Evolutionary conservation across 2,888 invertebrate species (phyloP), one percentile per base, ranked within the genome.

Genomic region (Stenchaetothrips biformis): DNA sequence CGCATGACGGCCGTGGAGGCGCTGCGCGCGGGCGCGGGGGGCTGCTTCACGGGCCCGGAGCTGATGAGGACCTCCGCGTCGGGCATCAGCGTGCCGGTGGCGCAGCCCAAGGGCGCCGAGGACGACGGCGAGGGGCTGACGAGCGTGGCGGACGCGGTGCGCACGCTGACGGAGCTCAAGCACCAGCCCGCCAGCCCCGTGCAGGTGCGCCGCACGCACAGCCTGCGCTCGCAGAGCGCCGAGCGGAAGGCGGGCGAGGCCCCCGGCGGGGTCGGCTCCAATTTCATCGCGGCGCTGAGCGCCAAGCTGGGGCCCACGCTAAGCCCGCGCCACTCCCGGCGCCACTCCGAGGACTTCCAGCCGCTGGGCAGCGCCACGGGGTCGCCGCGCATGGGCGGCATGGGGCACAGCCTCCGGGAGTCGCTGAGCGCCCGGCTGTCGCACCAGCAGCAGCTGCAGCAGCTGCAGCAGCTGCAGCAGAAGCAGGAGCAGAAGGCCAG

Each of bases 101-200:
- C 67, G 67, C 67, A 74, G 67, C 21, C 67, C 21, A n/a, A n/a
- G 25, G 21, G 21, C 67, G 25, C n/a, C 9, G 67, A 74, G 0
- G 59, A n/a, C 27, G 49, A 79, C 16, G 53, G 18, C 48, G 27
- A 79, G n/a, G 67, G 48, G 67, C 82, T 82, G 83, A 11, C 83
- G 74, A 84, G 81, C 81, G 95, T 96, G 25, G 95, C 95, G 0
- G 95, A 95, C 86, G 95, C 95, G 0, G 94, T 95, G 9, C 94
- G 95, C 86, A 95, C 94, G 77, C 87, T 96, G 81, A 95, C 95
- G 0, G 94, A 95, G 85, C 87, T 95, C 82, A 92, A 94, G 84
- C 95, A 95, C 87, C 95, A 93, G 84, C 95, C 95, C 0, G 95
- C 95, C 3, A 95, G 95, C 83, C 95, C 96, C 7, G 84, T 84